Evolutionary conservation across 2,113 vertebrate genomes (phyloP).

Genomic region (Rhegmatorhina hoffmannsi): DNA sequence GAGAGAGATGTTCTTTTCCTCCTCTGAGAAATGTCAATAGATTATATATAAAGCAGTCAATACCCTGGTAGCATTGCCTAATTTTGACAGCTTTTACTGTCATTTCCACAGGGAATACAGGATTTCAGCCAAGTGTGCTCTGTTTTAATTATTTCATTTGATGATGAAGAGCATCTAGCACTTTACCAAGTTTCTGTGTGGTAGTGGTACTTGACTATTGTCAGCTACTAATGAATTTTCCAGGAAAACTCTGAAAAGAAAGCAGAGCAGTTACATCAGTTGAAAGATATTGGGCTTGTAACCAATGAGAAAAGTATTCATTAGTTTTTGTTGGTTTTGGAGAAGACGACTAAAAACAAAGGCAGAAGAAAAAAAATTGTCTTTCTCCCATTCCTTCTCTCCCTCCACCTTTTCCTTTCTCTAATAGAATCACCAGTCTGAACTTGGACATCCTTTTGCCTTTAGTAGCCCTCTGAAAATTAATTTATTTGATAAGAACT

Average conservation of each 20-base stretch:
- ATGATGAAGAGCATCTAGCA: neutral
- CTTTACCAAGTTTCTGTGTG: neutral
- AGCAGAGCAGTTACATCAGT: neutral
- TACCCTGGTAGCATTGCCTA: neutral
- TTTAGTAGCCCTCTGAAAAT: neutral
- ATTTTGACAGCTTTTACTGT: neutral
- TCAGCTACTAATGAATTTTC: neutral
- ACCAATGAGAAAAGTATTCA: neutral
- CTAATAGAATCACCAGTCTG: neutral
- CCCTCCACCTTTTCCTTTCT: neutral
- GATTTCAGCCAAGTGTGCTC: neutral
- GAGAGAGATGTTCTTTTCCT: neutral
- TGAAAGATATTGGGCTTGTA: neutral
- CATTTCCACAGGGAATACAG: neutral
- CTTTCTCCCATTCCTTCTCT: neutral
- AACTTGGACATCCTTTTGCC: neutral
- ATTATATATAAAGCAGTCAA: neutral
- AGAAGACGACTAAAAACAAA: neutral
- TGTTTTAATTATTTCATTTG: neutral
- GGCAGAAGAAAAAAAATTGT: neutral
- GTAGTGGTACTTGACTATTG: neutral
- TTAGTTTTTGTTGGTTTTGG: neutral
- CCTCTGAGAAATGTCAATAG: neutral
- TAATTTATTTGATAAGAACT: neutral
- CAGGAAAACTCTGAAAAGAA: neutral